Percentiles rank a stretch among this genome's conserved stretches.
Conservation (phyloP, 2,888 invertebrate genomes). For the Lobophora halterata region DNA sequence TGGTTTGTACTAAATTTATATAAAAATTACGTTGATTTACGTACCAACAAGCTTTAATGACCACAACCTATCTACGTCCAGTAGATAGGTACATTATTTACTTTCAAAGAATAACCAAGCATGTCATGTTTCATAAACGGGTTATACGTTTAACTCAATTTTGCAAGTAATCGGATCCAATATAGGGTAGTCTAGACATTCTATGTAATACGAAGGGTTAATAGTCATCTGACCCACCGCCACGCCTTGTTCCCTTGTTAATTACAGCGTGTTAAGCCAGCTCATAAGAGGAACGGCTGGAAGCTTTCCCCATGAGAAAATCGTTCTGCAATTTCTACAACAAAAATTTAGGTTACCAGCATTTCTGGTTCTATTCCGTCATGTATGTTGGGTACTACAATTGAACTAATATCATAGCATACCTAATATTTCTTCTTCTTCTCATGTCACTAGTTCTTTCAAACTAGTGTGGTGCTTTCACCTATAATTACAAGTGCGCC, state of each 20-base stretch:
- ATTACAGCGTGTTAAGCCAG: slow-evolving; percentile 14
- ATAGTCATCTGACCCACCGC: slow-evolving; percentile 5
- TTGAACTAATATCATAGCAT: too few relatives aligned
- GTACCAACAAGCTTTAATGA: too few relatives aligned
- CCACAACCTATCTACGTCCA: too few relatives aligned
- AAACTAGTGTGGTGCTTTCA: too few relatives aligned
- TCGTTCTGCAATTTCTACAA: not conserved
- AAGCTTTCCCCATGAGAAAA: not conserved
- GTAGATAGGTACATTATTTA: too few relatives aligned
- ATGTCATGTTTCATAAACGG: not conserved
- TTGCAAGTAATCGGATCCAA: slow-evolving; percentile 2
- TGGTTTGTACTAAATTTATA: too few relatives aligned
- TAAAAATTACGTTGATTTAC: too few relatives aligned
- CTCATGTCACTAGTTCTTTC: too few relatives aligned
- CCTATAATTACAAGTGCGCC: too few relatives aligned
- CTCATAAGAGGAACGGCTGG: slow-evolving; percentile 9
- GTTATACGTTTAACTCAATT: slow-evolving; percentile 4
- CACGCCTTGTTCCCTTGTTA: slow-evolving; percentile 22
- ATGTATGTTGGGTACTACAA: too few relatives aligned
- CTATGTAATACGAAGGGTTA: slow-evolving; percentile 18
- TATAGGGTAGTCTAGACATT: slow-evolving; percentile 9
- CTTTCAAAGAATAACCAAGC: slow-evolving; percentile 3
- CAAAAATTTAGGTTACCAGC: not conserved
- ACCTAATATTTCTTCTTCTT: too few relatives aligned
- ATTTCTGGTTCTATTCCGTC: too few relatives aligned